Base-by-base conservation (phyloP, 1,140 invertebrate species). In the Zaprionus kolodkinae region DNA sequence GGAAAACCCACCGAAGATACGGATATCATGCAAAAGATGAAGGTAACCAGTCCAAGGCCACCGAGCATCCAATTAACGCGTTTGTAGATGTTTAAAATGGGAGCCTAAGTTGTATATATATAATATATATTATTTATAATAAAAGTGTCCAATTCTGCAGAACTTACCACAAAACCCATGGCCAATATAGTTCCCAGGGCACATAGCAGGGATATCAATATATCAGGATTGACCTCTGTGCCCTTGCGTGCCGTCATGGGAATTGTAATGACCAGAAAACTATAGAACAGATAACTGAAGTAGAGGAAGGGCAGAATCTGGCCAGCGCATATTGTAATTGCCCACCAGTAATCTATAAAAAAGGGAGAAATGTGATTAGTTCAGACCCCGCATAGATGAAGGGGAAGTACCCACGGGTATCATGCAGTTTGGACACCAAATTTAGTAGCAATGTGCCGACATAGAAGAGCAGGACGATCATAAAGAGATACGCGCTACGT, bases 1-100 rank as follows among this genome's bases (percentile, higher is more conserved):
- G 96, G 96, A 91, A 97, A 97, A 45, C 96, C 96, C 48, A 96
- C 86, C 2, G 95, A 94, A 6, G 95, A 95, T 11, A 96, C 92
- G 63, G 84, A 83, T 17, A 95, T 93, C 71, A 96, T 70, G 95
- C 93, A 96, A 81, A 94, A 94, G 54, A 95, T 72, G 27, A 88
- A 87, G 35, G 59, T 87, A 0, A 95, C 83, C 1, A 95, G 78
- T 5, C 93, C 93, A 36, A 92, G 21, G 7, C 73, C 72, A 1
- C 66, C 66, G 1, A 92, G 52, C 27, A 92, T 73, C 7, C 59
- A 68, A 35, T 72, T 82, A 0, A 86, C 79, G 1, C 73, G 72
- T 1, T 78, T 76, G 40, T 92, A 92, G 3, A 91, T 66, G 43
- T 78, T 91, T 0, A 92, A 57, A 2, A 92, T 52, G 0, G 79